These are phyloP conservation scores for Melanotaenia maccullochi DNA, from an alignment of 2,797 vertebrate species.

Conservation along the genomic window DNA sequence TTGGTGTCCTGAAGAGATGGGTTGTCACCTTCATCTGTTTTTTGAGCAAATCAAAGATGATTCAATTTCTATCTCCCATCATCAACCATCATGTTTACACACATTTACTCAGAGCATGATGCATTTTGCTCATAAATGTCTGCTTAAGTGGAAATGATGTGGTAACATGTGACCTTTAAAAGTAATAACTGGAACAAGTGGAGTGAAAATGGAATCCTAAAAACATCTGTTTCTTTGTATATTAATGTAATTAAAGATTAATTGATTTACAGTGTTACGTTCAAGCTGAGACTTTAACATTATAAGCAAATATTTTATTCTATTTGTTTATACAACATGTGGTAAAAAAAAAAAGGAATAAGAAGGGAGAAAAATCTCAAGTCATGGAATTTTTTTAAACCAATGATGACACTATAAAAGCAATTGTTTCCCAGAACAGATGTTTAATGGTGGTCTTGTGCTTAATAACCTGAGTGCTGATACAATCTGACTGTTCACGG, in stretches of 20 bases:
- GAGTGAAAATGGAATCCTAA: background rate
- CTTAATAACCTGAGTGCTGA: no score
- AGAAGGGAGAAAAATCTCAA: no score
- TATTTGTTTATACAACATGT: no score
- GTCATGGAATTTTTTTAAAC: no score
- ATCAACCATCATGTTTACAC: background rate
- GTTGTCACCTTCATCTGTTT: slow-evolving; percentile 90
- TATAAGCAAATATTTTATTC: no score
- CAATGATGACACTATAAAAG: no score
- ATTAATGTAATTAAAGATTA: background rate
- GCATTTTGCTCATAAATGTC: background rate
- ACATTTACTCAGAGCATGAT: slow-evolving; percentile 4
- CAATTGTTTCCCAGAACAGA: no score
- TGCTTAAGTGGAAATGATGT: background rate
- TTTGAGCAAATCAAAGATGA: slow-evolving; percentile 12
- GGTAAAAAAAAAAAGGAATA: no score
- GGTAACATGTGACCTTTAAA: background rate
- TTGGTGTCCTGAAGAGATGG: slow-evolving; percentile 89
- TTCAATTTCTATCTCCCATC: background rate
- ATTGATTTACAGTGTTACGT: no score
- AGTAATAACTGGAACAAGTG: background rate
- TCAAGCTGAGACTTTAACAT: no score
- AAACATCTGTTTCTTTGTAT: background rate
- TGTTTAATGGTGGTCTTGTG: no score
- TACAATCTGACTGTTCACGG: no score